Percentiles rank a stretch among this genome's conserved stretches.
Evolutionary conservation across 1,140 invertebrate genomes (phyloP).

Genomic region (Heliconius melpomene): DNA sequence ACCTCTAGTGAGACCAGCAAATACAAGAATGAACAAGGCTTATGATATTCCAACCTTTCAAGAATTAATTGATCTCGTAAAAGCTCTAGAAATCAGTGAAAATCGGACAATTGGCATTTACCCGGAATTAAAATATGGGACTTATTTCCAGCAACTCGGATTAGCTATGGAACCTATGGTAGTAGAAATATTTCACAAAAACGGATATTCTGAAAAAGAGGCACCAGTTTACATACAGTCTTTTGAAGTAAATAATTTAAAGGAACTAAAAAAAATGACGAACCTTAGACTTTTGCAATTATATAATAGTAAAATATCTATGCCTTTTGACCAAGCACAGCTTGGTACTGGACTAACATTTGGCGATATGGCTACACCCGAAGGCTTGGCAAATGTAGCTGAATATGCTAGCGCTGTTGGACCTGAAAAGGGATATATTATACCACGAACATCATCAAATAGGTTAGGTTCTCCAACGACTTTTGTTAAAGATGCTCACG

Average conservation of each 20-base stretch:
- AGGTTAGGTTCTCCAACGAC: conserved; percentile 54
- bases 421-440: conserved; percentile 68
- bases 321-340: conserved; percentile 59
- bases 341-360: conserved; percentile 57
- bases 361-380: conserved; percentile 60
- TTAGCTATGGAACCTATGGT: conserved; percentile 63
- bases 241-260: conserved; percentile 70
- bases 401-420: conserved; percentile 68
- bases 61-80: conserved; percentile 70
- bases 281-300: conserved; percentile 63
- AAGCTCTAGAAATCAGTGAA: conserved; percentile 62
- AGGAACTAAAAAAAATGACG: conserved; percentile 65
- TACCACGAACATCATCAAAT: conserved; percentile 58
- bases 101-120: conserved; percentile 71
- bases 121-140: conserved; percentile 69
- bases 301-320: conserved; percentile 44
- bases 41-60: conserved; percentile 66
- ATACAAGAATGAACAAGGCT: conserved; percentile 60
- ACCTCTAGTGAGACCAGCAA: conserved; percentile 58
- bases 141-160: conserved; percentile 58
- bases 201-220: conserved; percentile 54
- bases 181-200: conserved; percentile 61
- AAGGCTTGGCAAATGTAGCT: conserved; percentile 61
- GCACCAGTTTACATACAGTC: conserved; percentile 69
- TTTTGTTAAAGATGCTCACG: conserved; percentile 67